A percentile compares a stretch with the other conserved stretches of the same genome.
phyloP scores from a whole-genome alignment of 2,113 vertebrate genomes.

The Mustelus asterias region DNA sequence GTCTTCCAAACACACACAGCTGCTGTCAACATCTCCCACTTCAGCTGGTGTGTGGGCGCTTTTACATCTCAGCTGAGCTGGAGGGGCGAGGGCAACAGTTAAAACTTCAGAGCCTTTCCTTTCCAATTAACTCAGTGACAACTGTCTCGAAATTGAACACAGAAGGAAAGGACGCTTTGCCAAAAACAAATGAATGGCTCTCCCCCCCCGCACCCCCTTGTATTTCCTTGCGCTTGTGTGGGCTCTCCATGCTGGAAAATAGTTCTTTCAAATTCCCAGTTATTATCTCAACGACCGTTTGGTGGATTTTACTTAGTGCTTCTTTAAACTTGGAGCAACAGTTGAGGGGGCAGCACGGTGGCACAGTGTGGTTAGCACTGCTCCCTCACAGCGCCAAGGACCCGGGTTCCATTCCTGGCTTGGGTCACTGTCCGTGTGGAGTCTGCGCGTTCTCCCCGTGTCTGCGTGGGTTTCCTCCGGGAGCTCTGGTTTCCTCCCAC shows the following conservation, averaged over 20 bases:
- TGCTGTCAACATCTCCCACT: not conserved
- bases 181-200: not conserved
- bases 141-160: not conserved
- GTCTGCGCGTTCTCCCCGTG: too few relatives aligned
- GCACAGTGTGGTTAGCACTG: too few relatives aligned
- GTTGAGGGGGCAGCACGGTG: too few relatives aligned
- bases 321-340: not conserved
- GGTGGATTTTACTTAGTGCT: not conserved
- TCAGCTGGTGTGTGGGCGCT: not conserved
- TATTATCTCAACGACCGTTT: not conserved
- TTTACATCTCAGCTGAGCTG: not conserved
- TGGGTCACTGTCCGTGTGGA: too few relatives aligned
- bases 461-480: too few relatives aligned
- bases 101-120: not conserved
- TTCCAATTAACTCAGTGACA: not conserved
- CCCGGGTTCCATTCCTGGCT: too few relatives aligned
- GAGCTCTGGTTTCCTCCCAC: too few relatives aligned
- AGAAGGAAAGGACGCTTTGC: not conserved
- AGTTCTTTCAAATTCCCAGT: not conserved
- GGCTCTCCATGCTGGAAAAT: not conserved
- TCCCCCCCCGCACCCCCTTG: not conserved
- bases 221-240: not conserved
- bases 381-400: too few relatives aligned
- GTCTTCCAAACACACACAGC: not conserved
- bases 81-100: not conserved